These are phyloP conservation scores for Notechis scutatus DNA, from an alignment of 2,113 vertebrate genomes.

Conservation along the genomic window DNA sequence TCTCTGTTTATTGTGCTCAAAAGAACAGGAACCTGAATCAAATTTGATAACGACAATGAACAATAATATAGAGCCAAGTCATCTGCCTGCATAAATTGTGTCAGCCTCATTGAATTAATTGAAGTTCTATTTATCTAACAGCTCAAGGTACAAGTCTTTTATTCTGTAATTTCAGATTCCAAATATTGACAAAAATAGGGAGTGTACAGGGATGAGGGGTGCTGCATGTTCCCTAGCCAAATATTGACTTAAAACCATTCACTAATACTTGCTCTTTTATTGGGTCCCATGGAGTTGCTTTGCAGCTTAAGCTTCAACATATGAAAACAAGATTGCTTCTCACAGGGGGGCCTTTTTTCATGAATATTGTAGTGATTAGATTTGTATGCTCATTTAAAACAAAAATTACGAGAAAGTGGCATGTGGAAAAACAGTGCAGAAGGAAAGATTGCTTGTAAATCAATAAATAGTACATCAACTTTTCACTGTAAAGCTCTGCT, in stretches of 20 bases:
- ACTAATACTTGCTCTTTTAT: constrained; percentile 54
- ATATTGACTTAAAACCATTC: constrained; percentile 58
- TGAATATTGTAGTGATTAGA: constrained; percentile 58
- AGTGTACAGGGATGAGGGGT: neutral
- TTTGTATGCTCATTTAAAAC: constrained; percentile 34
- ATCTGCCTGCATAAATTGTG: constrained; percentile 24
- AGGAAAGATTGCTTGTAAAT: constrained; percentile 50
- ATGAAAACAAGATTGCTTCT: constrained; percentile 57
- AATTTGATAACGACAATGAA: constrained; percentile 38
- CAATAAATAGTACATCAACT: constrained; percentile 56
- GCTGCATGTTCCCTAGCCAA: neutral
- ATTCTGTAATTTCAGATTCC: constrained; percentile 38
- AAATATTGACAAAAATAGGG: constrained; percentile 3
- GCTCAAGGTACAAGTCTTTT: constrained; percentile 5
- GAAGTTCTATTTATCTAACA: constrained; percentile 21
- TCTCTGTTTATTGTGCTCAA: constrained; percentile 44
- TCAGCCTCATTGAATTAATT: constrained; percentile 25
- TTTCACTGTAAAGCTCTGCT: constrained; percentile 45
- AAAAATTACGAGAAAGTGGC: constrained; percentile 40
- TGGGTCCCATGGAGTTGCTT: constrained; percentile 28
- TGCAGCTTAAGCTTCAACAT: constrained; percentile 55
- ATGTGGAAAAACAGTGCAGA: constrained; percentile 23
- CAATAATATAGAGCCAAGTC: constrained; percentile 30
- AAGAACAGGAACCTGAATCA: constrained; percentile 29
- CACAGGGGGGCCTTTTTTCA: constrained; percentile 46